These are phyloP conservation scores for Podilymbus podiceps DNA, from an alignment of 2,113 vertebrate genomes.

Conservation along the genomic window DNA sequence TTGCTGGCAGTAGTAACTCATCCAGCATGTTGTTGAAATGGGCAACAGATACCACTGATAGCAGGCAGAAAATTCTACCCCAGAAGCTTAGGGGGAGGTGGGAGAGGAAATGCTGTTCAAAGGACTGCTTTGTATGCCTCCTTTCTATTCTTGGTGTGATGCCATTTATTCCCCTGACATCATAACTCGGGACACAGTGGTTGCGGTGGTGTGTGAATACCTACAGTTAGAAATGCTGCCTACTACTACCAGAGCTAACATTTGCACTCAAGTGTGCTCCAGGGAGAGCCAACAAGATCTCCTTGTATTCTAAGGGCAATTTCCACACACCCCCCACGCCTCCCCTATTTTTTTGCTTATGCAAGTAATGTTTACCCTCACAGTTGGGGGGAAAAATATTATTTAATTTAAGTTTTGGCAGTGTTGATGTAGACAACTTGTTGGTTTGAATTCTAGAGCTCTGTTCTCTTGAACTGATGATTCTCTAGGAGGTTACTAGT, in stretches of 20 bases:
- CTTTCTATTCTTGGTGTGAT: neutral
- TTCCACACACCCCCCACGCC: neutral
- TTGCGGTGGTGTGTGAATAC: neutral
- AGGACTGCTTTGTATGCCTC: fast-evolving
- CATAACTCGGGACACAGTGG: neutral
- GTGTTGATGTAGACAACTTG: neutral
- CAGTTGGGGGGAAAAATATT: neutral
- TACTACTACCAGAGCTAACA: neutral
- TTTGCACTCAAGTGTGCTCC: neutral
- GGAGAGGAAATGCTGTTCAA: neutral
- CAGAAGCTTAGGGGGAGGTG: neutral
- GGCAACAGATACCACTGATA: neutral
- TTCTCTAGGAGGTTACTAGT: neutral
- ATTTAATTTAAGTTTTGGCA: neutral
- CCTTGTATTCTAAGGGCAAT: neutral
- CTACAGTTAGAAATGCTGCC: neutral
- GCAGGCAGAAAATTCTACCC: neutral
- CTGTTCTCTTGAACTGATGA: neutral
- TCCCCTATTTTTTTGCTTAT: neutral
- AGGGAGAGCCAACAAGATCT: neutral
- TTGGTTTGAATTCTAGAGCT: neutral
- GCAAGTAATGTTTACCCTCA: neutral
- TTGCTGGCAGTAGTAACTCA: fast-evolving
- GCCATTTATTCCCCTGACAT: fast-evolving
- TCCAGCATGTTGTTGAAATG: fast-evolving